Base-by-base conservation (phyloP, 1,140 invertebrate genomes). In the Ephestia elutella region DNA sequence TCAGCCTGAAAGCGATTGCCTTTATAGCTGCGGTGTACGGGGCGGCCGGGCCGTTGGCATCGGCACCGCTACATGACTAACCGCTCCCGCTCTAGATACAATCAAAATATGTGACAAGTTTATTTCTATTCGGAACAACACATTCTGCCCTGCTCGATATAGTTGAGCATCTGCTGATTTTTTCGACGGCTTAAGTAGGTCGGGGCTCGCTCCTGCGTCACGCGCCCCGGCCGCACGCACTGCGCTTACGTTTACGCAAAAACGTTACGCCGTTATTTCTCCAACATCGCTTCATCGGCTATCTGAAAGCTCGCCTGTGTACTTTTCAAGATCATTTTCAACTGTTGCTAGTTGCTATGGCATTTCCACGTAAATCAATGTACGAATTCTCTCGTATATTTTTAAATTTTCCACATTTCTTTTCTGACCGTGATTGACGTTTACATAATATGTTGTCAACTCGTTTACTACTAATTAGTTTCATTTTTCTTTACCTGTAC, bases 41-140 rank as follows among this genome's bases (percentile, higher is more conserved):
- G 68, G 60, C 71, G 66, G 63, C 74, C 73, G 73, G 80, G 77
- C 63, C 85, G 85, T 84, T 88, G 83, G 86, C 86, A 88, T 86
- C 81, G 72, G 63, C 73, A 77, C 54, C 77, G 73, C 77, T 67
- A 77, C 72, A 80, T 88, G 86, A 88, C 86, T 88, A 88, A 88
- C 85, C 81, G 63, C 62, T 73, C 75, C 70, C 80, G 84, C 82
- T 86, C 80, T 86, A 88, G 78, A 88, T 88, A 86, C 81, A 84
- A 86, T 88, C 83, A 88, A 82, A 86, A 83, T 88, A 88, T 84
- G 82, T 84, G 85, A 88, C 85, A 86, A 82, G 80, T 88, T 86
- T 88, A 88, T 88, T 88, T 88, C 81, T 86, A 86, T 86, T 87
- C 77, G 65, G 75, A 86, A 85, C 85, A 83, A 82, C 76, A 83